Evolutionary conservation across 2,888 invertebrate species (phyloP).

Genomic region (Drosophila mimica): DNA sequence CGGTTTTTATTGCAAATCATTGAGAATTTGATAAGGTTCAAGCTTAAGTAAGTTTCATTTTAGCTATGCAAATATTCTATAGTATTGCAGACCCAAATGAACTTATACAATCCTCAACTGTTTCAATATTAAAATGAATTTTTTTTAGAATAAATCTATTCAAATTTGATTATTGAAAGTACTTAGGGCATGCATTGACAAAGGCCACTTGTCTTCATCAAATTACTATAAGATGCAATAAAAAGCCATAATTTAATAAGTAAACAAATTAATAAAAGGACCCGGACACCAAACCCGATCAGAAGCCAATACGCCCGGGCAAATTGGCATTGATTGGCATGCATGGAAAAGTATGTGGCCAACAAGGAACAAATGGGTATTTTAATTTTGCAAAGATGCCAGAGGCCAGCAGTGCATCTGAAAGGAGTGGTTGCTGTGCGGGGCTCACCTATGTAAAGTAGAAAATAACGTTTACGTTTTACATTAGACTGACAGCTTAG

Average conservation of each 20-base stretch:
- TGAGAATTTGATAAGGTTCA: neutral
- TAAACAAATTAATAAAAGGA: conserved; percentile 58
- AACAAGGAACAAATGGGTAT: conserved; percentile 23
- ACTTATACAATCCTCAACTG: neutral
- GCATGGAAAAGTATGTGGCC: conserved; percentile 34
- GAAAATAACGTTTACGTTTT: conserved; percentile 71
- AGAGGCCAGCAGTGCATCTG: conserved; percentile 10
- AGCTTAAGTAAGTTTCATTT: neutral
- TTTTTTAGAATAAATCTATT: conserved; percentile 10
- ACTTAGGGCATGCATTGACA: conserved; percentile 38
- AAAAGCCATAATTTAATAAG: conserved; percentile 69
- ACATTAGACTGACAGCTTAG: conserved; percentile 47
- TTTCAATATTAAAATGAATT: neutral
- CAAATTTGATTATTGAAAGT: conserved; percentile 60
- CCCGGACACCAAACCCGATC: conserved; percentile 1
- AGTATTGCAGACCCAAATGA: neutral
- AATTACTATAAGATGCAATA: conserved; percentile 48
- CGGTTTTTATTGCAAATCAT: neutral
- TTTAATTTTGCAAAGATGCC: conserved; percentile 63
- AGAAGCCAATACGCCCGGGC: conserved; percentile 7
- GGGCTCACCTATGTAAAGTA: conserved; percentile 47
- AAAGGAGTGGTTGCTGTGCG: conserved; percentile 8
- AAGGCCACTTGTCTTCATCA: conserved; percentile 14
- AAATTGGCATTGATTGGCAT: conserved; percentile 50
- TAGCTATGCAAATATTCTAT: neutral